Percentiles rank a stretch among this genome's conserved stretches.
phyloP scores from a whole-genome alignment of 2,888 invertebrate species.

The Emmelina monodactyla region DNA sequence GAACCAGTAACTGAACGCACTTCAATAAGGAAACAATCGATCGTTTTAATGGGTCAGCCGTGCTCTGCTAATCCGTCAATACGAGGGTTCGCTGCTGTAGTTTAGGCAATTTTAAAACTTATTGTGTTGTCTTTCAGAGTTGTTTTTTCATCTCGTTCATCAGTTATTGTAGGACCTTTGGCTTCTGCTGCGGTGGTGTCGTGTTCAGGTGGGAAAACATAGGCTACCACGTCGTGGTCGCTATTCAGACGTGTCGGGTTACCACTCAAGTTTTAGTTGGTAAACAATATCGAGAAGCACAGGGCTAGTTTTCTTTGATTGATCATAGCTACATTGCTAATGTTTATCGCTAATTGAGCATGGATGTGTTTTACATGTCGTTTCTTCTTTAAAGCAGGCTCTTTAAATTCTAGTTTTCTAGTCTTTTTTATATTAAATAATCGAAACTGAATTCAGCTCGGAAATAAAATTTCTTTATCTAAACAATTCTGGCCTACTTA shows the following conservation, averaged over 20 bases:
- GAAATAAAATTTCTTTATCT: too few species aligned
- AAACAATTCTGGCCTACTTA: too few species aligned
- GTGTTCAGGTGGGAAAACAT: conserved; percentile 64
- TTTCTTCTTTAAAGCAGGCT: too few species aligned
- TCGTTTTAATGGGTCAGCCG: conserved; percentile 64
- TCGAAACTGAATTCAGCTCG: too few species aligned
- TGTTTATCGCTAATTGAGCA: too few species aligned
- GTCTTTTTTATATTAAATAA: too few species aligned
- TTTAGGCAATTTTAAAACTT: conserved; percentile 38
- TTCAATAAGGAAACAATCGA: conserved; percentile 65
- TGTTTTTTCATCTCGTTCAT: conserved; percentile 25
- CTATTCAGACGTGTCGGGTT: conserved; percentile 53
- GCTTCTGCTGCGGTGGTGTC: conserved; percentile 37
- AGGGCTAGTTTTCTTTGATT: too few species aligned
- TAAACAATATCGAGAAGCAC: conserved; percentile 43
- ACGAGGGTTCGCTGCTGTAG: conserved; percentile 31
- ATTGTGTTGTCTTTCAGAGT: conserved; percentile 29
- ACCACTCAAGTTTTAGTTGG: conserved; percentile 44
- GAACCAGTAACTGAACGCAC: conserved; percentile 32
- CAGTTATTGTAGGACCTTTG: conserved; percentile 33
- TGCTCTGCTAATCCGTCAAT: conserved; percentile 54
- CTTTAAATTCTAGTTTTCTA: too few species aligned
- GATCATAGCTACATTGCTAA: too few species aligned
- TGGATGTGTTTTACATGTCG: too few species aligned
- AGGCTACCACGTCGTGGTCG: conserved; percentile 61